Conservation (phyloP, 2,797 vertebrate species). For the Selene dorsalis region DNA sequence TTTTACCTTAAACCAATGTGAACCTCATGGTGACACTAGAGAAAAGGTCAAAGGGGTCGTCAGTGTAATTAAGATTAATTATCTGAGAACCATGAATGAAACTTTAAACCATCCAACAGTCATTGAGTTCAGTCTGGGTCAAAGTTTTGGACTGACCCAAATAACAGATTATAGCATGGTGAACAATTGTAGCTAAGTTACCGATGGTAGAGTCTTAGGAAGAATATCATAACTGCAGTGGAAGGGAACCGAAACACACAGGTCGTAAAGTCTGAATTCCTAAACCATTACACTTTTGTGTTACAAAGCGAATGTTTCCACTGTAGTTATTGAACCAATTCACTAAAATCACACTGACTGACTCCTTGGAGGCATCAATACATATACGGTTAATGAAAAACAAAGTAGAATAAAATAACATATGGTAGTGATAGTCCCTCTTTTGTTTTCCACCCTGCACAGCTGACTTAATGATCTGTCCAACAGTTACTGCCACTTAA, state of each 20-base stretch:
- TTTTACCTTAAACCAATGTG: too few species aligned
- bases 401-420: constrained; percentile 37
- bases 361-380: constrained; percentile 14
- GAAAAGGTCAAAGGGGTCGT: neutral
- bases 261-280: constrained; percentile 15
- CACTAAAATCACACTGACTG: constrained; percentile 25
- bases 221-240: neutral
- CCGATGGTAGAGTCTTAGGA: neutral
- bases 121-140: neutral
- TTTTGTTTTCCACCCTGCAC: constrained; percentile 39
- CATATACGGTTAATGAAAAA: constrained; percentile 32
- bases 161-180: neutral
- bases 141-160: neutral
- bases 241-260: constrained; percentile 6
- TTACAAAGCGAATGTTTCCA: constrained; percentile 44
- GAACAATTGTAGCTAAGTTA: neutral
- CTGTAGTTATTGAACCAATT: constrained; percentile 33
- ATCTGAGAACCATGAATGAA: neutral
- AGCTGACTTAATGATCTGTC: constrained; percentile 37
- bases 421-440: constrained; percentile 32
- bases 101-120: neutral
- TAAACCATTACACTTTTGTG: constrained; percentile 16
- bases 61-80: neutral
- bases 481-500: constrained; percentile 9
- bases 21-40: neutral